phyloP scores from a whole-genome alignment of 2,797 vertebrate species.

The Neostethus bicornis region DNA sequence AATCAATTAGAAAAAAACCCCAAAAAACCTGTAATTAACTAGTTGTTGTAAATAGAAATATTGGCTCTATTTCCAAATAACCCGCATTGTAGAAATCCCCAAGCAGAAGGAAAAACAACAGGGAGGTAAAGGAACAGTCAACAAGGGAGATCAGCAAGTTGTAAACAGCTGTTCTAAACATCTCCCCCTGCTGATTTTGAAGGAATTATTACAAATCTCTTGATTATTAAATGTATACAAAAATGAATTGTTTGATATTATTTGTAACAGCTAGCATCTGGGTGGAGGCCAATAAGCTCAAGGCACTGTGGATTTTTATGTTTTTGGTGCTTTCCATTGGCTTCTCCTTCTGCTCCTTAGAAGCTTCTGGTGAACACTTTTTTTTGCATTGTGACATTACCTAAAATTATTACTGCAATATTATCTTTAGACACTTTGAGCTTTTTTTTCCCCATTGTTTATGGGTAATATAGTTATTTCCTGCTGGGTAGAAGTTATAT shows the following conservation, averaged over 20 bases:
- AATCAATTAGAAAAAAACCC: no score
- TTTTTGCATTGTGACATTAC: background rate
- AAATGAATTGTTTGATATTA: background rate
- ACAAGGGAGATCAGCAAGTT: background rate
- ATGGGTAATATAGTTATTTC: no score
- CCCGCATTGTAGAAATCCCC: background rate
- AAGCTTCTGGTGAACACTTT: background rate
- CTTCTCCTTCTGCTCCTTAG: background rate
- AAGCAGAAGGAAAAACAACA: constrained; percentile 1
- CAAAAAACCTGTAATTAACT: background rate
- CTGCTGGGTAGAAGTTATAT: no score
- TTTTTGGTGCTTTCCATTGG: background rate
- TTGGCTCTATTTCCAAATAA: background rate
- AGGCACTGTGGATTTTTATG: background rate
- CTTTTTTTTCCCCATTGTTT: no score
- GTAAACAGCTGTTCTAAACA: background rate
- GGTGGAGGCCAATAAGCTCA: background rate
- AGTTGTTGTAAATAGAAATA: background rate
- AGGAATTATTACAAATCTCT: background rate
- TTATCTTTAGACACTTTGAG: no score
- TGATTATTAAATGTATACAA: background rate
- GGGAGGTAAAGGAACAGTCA: background rate
- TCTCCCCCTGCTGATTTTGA: background rate
- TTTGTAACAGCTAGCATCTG: background rate
- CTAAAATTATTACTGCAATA: background rate